Evolutionary conservation across 2,797 vertebrate genomes (phyloP).

Genomic region (Trachops cirrhosus): DNA sequence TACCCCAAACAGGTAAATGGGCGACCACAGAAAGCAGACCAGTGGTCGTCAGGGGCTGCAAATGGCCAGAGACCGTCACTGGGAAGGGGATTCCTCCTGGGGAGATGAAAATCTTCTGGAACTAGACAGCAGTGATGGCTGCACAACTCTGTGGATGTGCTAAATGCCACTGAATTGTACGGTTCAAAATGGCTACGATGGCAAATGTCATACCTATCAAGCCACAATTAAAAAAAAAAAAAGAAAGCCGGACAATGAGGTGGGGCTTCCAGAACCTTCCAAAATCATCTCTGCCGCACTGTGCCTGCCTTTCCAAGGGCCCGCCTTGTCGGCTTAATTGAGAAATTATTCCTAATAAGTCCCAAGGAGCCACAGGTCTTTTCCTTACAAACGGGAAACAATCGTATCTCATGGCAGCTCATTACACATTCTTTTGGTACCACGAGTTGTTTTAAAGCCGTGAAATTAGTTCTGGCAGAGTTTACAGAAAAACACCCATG

Average conservation of each 20-base stretch:
- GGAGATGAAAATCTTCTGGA: background rate
- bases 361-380: constrained; percentile 79
- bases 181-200: background rate
- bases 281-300: constrained; percentile 10
- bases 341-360: constrained; percentile 83
- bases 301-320: constrained; percentile 25
- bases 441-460: constrained; percentile 84
- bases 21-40: background rate
- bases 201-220: background rate
- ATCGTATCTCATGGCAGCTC: constrained; percentile 82
- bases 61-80: background rate
- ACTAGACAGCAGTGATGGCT: background rate
- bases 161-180: background rate
- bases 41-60: background rate
- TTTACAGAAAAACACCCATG: constrained; percentile 85
- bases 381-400: constrained; percentile 79
- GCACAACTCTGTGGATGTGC: background rate
- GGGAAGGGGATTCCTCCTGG: background rate
- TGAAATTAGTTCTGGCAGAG: constrained; percentile 88
- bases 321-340: constrained; percentile 73
- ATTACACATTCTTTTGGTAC: constrained; percentile 86
- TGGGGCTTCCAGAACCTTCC: background rate
- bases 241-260: background rate
- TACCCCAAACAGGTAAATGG: background rate
- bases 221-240: background rate